Base-by-base conservation (phyloP, 2,888 invertebrate genomes). In the Pollenia amentaria region DNA sequence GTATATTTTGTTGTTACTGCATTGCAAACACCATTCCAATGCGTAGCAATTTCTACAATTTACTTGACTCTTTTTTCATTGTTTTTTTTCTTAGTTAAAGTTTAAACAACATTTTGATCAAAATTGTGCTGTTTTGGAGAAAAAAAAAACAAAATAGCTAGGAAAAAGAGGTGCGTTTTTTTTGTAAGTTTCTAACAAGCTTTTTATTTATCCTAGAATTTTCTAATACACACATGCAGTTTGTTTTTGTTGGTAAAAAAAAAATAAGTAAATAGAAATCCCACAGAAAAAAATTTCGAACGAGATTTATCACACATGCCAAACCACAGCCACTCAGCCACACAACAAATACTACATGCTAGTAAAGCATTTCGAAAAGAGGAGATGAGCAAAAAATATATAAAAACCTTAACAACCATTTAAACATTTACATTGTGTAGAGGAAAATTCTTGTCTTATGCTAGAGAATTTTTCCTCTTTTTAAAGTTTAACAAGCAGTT, bases 11-110 rank as follows among this genome's bases (percentile, higher is more conserved):
- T 80, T 89, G 88, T 87, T 87, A 87, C 86, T 87, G 88, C 89
- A 89, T 89, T 88, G 88, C 88, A 88, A 89, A 89, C 89, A 89
- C 88, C 89, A 89, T 89, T 89, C 89, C 89, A 84, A 89, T 89
- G 89, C 89, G 89, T 89, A 88, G 82, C 88, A 87, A 87, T 89
- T 88, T 88, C 87, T 87, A 88, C 88, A 84, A 88, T 89, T 88
- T 87, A 85, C 69, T 75, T 88, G 69, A 72, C 51, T 80, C 79
- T 67, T 72, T 78, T 85, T 65, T 72, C n/a, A 38, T 55, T 65
- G 4, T 46, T 46, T 18, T 64, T 82, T 85, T 82, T 78, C 76
- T 62, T 42, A 62, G 62, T 57, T 67, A 46, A 76, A 76, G 65
- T 70, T 75, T 77, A 72, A 80, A 69, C 80, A 80, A 81, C 80